Evolutionary conservation across 2,113 vertebrate genomes (phyloP), one percentile per base, ranked within the genome.

Genomic region (Esox niger): DNA sequence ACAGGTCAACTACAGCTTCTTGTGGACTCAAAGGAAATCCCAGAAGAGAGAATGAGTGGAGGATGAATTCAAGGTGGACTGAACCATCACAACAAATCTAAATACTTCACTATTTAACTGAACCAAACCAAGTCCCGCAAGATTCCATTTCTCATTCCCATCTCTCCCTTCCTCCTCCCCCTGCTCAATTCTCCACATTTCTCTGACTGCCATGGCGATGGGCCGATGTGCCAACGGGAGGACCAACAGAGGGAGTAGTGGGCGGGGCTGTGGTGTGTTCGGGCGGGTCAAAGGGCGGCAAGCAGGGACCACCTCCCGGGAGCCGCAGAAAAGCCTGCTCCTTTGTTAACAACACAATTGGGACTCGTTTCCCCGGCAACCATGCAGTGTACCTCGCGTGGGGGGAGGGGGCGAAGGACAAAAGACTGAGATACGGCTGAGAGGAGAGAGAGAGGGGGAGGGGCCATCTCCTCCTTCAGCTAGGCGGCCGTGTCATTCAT

Each of bases 321-420:
- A 88, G 82, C 80, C 78, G 77, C 38, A 86, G 85, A 88, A 90
- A 52, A 87, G 85, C 81, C 72, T 23, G 75, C 82, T 81, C 73
- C 87, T 92, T 92, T 91, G 91, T 91, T 87, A 66, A 43, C 66
- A 58, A 76, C 84, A 92, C 91, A 92, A 92, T 91, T 78, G 87
- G 82, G 84, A 89, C 74, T 62, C 0, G 89, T 92, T 92, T 87
- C 91, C 89, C 65, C 54, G 87, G 90, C 82, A 91, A 92, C 90
- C 67, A 79, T 43, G 38, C 38, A 43, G 79, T 78, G 86, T 88
- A 81, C 75, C 86, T 83, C 78, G 76, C 25, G 8, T 75, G 72
- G 83, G 89, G 84, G 82, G 73, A 67, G 62, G 61, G 47, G 21
- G 54, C 38, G 30, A 62, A 33, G 49, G 54, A 43, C 43, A 46